A percentile compares a stretch with the other conserved stretches of the same genome.
Conservation (phyloP, 2,888 invertebrate species). For the Epiperipatus broadwayi region DNA sequence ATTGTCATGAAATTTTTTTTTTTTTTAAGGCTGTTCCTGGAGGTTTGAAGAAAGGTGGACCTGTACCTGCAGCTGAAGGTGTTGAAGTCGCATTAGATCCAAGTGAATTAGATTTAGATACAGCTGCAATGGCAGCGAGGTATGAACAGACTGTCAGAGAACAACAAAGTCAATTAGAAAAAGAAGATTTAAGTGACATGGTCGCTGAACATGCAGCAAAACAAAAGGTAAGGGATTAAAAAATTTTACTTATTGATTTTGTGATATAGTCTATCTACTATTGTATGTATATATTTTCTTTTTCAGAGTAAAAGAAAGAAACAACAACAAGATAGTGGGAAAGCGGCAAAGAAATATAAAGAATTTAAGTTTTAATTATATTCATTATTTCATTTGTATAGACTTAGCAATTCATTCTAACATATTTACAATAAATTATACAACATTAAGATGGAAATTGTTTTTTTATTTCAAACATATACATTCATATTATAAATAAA, state of each 20-base stretch:
- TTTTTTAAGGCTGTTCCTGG: slow-evolving; percentile 20
- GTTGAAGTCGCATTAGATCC: slow-evolving; percentile 93
- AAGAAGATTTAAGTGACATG: slow-evolving; percentile 95
- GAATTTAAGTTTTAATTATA: slow-evolving; percentile 77
- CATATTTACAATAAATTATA: too few species aligned
- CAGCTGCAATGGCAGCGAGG: slow-evolving; percentile 80
- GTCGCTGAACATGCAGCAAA: slow-evolving; percentile 91
- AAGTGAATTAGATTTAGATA: slow-evolving; percentile 84
- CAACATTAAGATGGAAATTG: too few species aligned
- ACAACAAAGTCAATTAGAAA: slow-evolving; percentile 63
- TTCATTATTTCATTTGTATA: background rate
- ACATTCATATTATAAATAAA: slow-evolving; percentile 94
- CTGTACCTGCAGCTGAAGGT: slow-evolving; percentile 22
- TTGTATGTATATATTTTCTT: slow-evolving; percentile 20
- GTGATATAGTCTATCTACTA: background rate
- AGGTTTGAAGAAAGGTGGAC: slow-evolving; percentile 22
- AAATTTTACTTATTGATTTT: background rate
- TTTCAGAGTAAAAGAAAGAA: slow-evolving; percentile 77
- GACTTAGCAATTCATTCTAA: background rate
- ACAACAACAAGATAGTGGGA: slow-evolving; percentile 53
- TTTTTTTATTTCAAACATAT: too few species aligned
- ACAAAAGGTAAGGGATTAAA: slow-evolving; percentile 49
- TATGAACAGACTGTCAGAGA: slow-evolving; percentile 92
- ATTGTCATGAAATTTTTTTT: slow-evolving; percentile 12
- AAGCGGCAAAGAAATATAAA: slow-evolving; percentile 88